Conservation (phyloP, 2,797 vertebrate genomes). For the Scyliorhinus canicula region DNA sequence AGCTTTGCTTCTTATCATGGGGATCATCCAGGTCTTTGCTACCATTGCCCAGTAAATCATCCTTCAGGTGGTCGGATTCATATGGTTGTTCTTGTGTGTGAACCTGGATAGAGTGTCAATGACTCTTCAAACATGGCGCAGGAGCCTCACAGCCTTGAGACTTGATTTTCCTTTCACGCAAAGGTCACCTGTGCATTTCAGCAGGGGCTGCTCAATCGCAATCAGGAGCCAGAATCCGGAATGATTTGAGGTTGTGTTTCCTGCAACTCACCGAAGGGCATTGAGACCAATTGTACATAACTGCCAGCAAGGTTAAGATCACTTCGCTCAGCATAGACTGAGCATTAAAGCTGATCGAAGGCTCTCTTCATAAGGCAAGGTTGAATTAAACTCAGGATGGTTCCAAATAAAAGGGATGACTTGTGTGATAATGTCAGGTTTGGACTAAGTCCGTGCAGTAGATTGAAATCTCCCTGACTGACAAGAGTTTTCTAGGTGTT, state of each 20-base stretch:
- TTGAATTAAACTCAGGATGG: neutral
- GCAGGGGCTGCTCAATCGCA: neutral
- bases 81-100: neutral
- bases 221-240: neutral
- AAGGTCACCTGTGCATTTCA: neutral
- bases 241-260: neutral
- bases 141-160: neutral
- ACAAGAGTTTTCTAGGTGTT: neutral
- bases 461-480: slow-evolving; percentile 9
- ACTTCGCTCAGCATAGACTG: neutral
- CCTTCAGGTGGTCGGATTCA: neutral
- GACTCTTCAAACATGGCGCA: neutral
- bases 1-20: neutral
- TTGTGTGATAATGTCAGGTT: neutral
- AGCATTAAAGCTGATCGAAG: too few species aligned
- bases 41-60: neutral
- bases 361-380: neutral
- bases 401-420: neutral
- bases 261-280: neutral
- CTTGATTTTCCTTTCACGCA: neutral
- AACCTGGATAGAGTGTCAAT: neutral
- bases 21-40: neutral
- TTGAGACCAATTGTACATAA: neutral
- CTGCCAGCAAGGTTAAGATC: neutral
- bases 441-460: neutral